Percentiles rank a stretch among this genome's conserved stretches.
Conservation (phyloP, 2,888 invertebrate species). For the Nephrotoma guestfalica region DNA sequence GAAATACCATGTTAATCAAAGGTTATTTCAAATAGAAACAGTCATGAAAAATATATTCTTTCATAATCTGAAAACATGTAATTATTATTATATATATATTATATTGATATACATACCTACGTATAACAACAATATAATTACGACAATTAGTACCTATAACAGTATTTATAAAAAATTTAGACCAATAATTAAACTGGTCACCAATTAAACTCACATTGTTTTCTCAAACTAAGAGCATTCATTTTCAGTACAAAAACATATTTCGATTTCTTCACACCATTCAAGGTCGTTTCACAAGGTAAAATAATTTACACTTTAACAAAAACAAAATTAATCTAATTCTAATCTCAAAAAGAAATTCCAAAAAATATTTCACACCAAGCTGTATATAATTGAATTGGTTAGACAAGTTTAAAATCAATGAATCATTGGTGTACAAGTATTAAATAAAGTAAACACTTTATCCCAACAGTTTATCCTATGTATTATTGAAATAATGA, state of each 20-base stretch:
- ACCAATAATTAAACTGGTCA: background rate
- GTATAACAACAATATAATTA: no score
- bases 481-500: background rate
- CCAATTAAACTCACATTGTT: background rate
- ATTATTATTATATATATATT: background rate
- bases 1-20: background rate
- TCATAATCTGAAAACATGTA: background rate
- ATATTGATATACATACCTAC: background rate
- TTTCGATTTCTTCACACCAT: background rate
- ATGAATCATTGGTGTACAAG: background rate
- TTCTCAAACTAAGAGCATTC: background rate
- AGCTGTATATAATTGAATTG: background rate
- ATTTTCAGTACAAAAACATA: background rate
- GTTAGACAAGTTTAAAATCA: background rate
- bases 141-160: background rate
- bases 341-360: background rate
- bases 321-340: background rate
- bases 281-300: background rate
- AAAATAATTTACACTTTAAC: background rate
- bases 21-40: background rate
- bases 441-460: background rate
- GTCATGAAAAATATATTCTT: background rate
- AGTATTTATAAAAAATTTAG: background rate
- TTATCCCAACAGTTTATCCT: background rate
- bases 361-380: background rate